Evolutionary conservation across 2,888 invertebrate species (phyloP), one percentile per base, ranked within the genome.

Genomic region (Strigamia transsilvanica): DNA sequence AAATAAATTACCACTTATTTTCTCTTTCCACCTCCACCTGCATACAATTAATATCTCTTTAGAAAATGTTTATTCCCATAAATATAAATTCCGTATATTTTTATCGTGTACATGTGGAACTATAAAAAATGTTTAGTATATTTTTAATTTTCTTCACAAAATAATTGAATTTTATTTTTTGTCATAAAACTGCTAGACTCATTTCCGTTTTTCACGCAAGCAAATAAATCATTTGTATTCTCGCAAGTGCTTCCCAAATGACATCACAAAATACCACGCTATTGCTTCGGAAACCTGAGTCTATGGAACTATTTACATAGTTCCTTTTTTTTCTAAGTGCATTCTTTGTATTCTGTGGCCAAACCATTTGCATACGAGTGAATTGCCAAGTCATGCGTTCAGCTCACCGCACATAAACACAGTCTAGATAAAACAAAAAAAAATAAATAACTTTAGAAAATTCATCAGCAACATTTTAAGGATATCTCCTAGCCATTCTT

Each of bases 301-400:
- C 61, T 61, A 61, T 61, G 61, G 61, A 61, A 61, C 61, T 61
- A 61, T 61, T 61, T 61, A 61, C 61, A 61, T 61, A 61, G 61
- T 61, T 18, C 10, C 27, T 56, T 61, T 61, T 46, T 61, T 61
- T 61, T 61, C 61, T 61, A 61, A 61, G 61, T 61, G 61, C 61
- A 61, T 61, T 61, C 61, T 61, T 61, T 61, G 61, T 61, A 61
- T 61, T 61, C 61, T 61, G 61, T 61, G 61, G 23, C 61, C 61
- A 61, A 18, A 18, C 61, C 61, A 61, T 61, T 61, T 61, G 21
- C 61, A 61, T 61, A 61, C 61, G 61, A 61, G 61, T 21, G 61
- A 61, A 61, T 61, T 61, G 21, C 61, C 61, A 61, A 61, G 61
- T 61, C 61, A 61, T 23, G 61, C 61, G 9, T 61, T n/a, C 21